These are phyloP conservation scores for Miniopterus natalensis DNA, from an alignment of 2,113 vertebrate genomes.

Conservation along the genomic window DNA sequence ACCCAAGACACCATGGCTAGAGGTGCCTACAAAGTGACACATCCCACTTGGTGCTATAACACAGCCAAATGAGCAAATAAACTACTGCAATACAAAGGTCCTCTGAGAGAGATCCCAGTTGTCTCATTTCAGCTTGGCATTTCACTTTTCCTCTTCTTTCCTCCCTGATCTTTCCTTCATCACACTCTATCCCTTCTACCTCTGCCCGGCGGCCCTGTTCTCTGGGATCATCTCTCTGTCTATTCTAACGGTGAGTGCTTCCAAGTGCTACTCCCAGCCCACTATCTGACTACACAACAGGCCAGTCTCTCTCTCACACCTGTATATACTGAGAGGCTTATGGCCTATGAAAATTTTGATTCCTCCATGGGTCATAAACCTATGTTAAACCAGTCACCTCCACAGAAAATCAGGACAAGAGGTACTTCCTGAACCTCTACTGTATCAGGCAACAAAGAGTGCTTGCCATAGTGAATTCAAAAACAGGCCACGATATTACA, in stretches of 20 bases:
- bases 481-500: slow-evolving; percentile 5
- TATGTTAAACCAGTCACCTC: slow-evolving; percentile 25
- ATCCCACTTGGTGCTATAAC: background rate
- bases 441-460: slow-evolving; percentile 7
- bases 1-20: background rate
- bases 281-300: background rate
- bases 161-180: background rate
- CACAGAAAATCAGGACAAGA: slow-evolving; percentile 41
- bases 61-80: background rate
- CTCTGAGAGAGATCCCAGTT: slow-evolving; percentile 5
- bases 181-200: background rate
- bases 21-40: background rate
- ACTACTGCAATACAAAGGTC: background rate
- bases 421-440: background rate
- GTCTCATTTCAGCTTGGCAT: background rate
- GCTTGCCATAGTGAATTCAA: background rate
- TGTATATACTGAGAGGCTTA: background rate
- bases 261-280: background rate
- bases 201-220: background rate
- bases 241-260: background rate
- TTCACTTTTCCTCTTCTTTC: background rate
- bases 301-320: slow-evolving; percentile 22
- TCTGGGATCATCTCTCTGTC: background rate
- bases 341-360: slow-evolving; percentile 1
- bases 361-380: background rate